Percentiles rank a stretch among this genome's conserved stretches.
These are phyloP conservation scores for Diabrotica virgifera DNA, from an alignment of 1,140 invertebrate genomes.

Conservation along the genomic window DNA sequence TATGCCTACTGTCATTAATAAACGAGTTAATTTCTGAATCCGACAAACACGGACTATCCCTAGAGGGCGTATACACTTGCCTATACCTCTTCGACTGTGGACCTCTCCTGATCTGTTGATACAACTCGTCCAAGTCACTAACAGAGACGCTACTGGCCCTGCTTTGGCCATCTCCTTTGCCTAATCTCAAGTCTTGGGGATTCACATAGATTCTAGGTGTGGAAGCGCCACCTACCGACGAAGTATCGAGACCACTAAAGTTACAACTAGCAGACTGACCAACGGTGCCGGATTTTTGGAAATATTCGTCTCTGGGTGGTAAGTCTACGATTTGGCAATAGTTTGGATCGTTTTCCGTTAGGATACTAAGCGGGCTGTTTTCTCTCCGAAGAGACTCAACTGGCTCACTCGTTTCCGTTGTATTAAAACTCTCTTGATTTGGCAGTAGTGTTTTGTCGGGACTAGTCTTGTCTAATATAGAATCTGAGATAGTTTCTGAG, in stretches of 20 bases:
- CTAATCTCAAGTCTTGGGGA: slow-evolving; percentile 33
- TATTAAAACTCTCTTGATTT: slow-evolving; percentile 29
- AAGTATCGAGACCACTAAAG: slow-evolving; percentile 12
- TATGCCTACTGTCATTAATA: slow-evolving; percentile 28
- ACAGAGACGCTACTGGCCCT: slow-evolving; percentile 48
- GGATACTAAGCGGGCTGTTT: slow-evolving; percentile 17
- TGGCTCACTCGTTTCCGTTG: slow-evolving; percentile 1
- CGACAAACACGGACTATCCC: slow-evolving; percentile 40
- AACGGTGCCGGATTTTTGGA: neutral
- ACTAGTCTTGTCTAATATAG: slow-evolving; percentile 56
- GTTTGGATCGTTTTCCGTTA: slow-evolving; percentile 22
- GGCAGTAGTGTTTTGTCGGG: slow-evolving; percentile 50
- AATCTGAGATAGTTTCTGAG: slow-evolving; percentile 68
- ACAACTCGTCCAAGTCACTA: slow-evolving; percentile 57
- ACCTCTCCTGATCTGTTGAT: slow-evolving; percentile 54
- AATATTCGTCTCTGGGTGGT: slow-evolving; percentile 7
- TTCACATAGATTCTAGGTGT: slow-evolving; percentile 36
- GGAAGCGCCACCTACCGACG: slow-evolving; percentile 46
- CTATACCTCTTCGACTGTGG: slow-evolving; percentile 21
- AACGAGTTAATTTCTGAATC: slow-evolving; percentile 44
- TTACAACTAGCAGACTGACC: neutral
- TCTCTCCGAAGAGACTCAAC: slow-evolving; percentile 6
- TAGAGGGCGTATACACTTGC: slow-evolving; percentile 14
- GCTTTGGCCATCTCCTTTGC: slow-evolving; percentile 33
- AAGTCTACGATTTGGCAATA: slow-evolving; percentile 24